phyloP scores from a whole-genome alignment of 92 coral and sea anemone species.

The Porites rus region DNA sequence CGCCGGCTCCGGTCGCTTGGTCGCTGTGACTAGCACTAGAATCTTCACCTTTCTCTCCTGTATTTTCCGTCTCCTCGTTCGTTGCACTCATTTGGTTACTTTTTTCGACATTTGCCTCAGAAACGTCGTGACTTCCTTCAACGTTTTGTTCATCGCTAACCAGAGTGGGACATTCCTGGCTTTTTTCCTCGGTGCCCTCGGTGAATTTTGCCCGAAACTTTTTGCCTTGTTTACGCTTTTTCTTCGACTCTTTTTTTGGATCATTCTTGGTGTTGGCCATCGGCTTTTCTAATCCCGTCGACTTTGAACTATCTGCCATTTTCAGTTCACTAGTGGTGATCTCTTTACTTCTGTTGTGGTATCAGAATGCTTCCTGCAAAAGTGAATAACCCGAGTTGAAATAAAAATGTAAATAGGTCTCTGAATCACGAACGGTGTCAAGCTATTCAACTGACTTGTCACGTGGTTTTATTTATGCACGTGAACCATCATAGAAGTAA shows the following conservation, averaged over 20 bases:
- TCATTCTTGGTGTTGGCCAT: conserved; percentile 35
- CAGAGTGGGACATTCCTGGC: conserved; percentile 20
- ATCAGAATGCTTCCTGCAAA: conserved; percentile 11
- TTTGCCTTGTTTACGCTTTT: conserved; percentile 47
- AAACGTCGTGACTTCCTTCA: background rate
- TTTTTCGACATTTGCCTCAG: background rate
- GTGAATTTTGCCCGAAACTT: conserved; percentile 17
- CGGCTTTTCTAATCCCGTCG: conserved; percentile 18
- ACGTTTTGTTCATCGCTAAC: conserved; percentile 2
- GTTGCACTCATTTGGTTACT: background rate
- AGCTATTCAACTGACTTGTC: conserved; percentile 8
- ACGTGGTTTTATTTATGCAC: conserved; percentile 18
- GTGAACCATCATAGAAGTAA: background rate
- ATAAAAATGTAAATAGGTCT: conserved; percentile 32
- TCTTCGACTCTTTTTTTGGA: conserved; percentile 32
- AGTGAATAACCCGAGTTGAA: conserved; percentile 21
- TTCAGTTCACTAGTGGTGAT: background rate
- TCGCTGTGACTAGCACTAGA: background rate
- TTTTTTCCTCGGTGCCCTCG: background rate
- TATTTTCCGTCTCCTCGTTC: background rate
- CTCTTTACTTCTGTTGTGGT: background rate
- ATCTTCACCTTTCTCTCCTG: background rate
- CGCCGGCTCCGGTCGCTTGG: background rate
- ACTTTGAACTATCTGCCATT: conserved; percentile 44
- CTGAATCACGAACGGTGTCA: conserved; percentile 10